A percentile compares a stretch with the other conserved stretches of the same genome.
Conservation (phyloP, 2,797 vertebrate species). For the Cygnus olor region DNA sequence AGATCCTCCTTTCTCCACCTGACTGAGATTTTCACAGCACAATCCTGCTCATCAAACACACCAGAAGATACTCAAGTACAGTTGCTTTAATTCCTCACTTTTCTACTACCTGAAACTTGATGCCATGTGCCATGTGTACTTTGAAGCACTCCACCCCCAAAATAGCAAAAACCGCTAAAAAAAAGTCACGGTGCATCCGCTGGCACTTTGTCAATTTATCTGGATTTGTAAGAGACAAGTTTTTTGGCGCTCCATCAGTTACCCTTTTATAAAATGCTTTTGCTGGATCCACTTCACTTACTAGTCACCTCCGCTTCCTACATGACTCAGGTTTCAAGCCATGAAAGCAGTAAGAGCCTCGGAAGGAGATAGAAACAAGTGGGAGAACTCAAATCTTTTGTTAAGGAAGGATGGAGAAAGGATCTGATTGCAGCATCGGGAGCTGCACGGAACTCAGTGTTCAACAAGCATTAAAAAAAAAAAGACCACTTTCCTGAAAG, state of each 20-base stretch:
- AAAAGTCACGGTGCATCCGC: neutral
- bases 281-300: conserved; percentile 34
- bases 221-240: conserved; percentile 42
- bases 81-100: conserved; percentile 41
- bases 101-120: conserved; percentile 41
- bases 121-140: conserved; percentile 11
- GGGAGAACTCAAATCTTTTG: conserved; percentile 31
- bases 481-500: neutral
- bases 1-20: neutral
- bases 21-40: neutral
- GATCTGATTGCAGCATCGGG: conserved; percentile 14
- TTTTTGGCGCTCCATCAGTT: conserved; percentile 27
- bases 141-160: conserved; percentile 36
- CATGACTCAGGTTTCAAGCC: conserved; percentile 62
- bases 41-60: neutral
- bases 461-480: neutral
- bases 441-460: neutral
- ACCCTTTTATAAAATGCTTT: conserved; percentile 13
- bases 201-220: neutral
- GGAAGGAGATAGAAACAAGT: conserved; percentile 47
- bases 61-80: neutral
- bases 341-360: conserved; percentile 42
- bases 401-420: conserved; percentile 6
- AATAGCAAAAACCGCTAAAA: conserved; percentile 42
- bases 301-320: conserved; percentile 65